Conservation (phyloP, 2,113 vertebrate species). For the Stomatorhinus ivindoensis region DNA sequence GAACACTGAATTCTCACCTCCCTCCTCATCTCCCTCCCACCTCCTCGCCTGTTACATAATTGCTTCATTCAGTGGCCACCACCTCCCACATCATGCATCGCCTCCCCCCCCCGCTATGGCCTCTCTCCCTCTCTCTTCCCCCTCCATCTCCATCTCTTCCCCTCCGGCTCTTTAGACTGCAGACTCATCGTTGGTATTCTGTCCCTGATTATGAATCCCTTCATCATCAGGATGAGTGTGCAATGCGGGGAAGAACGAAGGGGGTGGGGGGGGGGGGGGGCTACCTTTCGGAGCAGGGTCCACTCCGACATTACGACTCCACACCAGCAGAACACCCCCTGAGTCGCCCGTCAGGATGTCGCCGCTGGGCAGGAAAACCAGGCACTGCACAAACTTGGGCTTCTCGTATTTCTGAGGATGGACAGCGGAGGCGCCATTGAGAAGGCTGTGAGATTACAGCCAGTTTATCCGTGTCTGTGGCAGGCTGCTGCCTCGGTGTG, state of each 20-base stretch:
- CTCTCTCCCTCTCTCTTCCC: neutral
- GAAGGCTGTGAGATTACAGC: neutral
- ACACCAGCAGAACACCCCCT: conserved; percentile 83
- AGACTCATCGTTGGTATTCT: neutral
- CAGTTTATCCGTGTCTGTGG: neutral
- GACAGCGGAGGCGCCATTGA: neutral
- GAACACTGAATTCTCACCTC: neutral
- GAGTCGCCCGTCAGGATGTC: conserved; percentile 95
- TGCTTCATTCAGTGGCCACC: neutral
- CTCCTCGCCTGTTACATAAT: neutral
- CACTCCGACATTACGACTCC: conserved; percentile 71
- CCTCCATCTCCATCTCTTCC: neutral
- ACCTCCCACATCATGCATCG: neutral
- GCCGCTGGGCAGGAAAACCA: conserved; percentile 84
- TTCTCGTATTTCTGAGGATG: conserved; percentile 89
- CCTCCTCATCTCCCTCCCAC: neutral
- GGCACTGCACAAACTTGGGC: conserved; percentile 92
- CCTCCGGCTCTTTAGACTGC: neutral
- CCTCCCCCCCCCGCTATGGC: neutral
- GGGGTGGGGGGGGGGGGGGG: neutral
- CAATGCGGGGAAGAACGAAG: neutral
- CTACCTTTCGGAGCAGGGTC: conserved; percentile 87
- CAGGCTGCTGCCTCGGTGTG: neutral
- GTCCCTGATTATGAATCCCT: no score
- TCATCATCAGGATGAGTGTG: neutral